Conservation (phyloP, 1,140 invertebrate genomes). For the Drosophila aff. region DNA sequence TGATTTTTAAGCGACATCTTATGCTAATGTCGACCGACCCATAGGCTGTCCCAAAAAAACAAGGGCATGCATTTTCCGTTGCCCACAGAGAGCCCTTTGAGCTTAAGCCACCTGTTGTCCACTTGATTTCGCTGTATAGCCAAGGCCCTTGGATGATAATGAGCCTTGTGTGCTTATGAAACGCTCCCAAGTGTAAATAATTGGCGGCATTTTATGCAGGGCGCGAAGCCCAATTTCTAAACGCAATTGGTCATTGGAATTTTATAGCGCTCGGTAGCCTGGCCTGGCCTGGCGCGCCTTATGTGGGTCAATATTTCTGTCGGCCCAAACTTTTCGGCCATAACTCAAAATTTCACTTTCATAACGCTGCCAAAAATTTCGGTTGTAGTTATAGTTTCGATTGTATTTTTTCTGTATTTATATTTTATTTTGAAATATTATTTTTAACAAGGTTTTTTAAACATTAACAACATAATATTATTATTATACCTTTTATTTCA, state of each 20-base stretch:
- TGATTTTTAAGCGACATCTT: conserved; percentile 5
- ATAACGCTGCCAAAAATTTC: conserved; percentile 34
- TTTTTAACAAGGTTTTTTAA: conserved; percentile 83
- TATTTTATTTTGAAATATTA: conserved; percentile 82
- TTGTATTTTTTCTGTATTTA: conserved; percentile 59
- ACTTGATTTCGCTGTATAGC: conserved; percentile 10
- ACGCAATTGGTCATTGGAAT: conserved; percentile 77
- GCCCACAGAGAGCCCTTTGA: conserved; percentile 4
- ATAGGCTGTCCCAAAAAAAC: conserved; percentile 1
- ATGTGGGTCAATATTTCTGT: conserved; percentile 64
- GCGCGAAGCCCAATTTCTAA: conserved; percentile 73
- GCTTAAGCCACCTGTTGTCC: not conserved
- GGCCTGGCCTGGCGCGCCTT: conserved; percentile 15
- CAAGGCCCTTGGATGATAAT: conserved; percentile 45
- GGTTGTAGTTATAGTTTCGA: conserved; percentile 19
- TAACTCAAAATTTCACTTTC: conserved; percentile 78
- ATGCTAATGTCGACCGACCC: not conserved
- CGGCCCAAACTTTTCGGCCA: conserved; percentile 30
- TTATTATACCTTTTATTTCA: conserved; percentile 78
- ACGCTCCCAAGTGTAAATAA: conserved; percentile 44
- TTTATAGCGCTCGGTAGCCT: conserved; percentile 34
- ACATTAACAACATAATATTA: conserved; percentile 84
- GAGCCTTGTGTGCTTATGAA: conserved; percentile 62
- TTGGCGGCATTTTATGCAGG: conserved; percentile 65
- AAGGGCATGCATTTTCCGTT: conserved; percentile 18